Base-by-base conservation (phyloP, 2,888 invertebrate genomes). In the Augochlorella aurata region DNA sequence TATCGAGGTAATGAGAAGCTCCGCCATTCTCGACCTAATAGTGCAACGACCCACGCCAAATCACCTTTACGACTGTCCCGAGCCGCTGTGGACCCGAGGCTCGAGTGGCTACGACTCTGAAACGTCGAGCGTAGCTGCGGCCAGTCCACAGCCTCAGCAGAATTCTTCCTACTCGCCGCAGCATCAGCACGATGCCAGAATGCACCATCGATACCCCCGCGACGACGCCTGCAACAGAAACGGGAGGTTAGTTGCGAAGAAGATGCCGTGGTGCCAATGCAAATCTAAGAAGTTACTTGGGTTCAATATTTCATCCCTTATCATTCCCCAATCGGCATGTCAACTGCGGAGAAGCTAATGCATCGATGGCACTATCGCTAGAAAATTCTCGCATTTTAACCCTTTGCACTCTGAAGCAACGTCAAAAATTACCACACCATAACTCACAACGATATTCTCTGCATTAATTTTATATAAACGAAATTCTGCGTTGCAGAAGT, bases 41-140 rank as follows among this genome's bases (percentile, higher is more conserved):
- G 91, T 93, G 90, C 91, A 93, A 87, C 78, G 97, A 97, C 93
- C 92, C 52, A 87, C 90, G 16, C 87, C 90, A 4, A 90, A 86
- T 82, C 89, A 91, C 75, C 88, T 92, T 58, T 93, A 93, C 85
- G 93, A 93, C 82, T 92, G 91, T 68, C 92, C 93, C 24, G 92
- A 93, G 61, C 86, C 89, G n/a, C 83, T 92, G 1, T 92, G 92
- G 92, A 89, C 92, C 79, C 90, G 93, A 16, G 92, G 92, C 67
- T 91, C 93, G 65, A 93, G 92, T 74, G 93, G 93, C 24, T 93
- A 93, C 83, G 93, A 93, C 77, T 92, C 92, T 49, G 93, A 92
- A 70, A 90, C 90, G 18, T 92, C 93, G 50, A 92, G 92, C 72
- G 82, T 92, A 29, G 87, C 89, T 10, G 90, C 90, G 10, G 88